A percentile compares a stretch with the other conserved stretches of the same genome.
phyloP scores from a whole-genome alignment of 2,888 invertebrate genomes.

The Amphiduros pacificus region DNA sequence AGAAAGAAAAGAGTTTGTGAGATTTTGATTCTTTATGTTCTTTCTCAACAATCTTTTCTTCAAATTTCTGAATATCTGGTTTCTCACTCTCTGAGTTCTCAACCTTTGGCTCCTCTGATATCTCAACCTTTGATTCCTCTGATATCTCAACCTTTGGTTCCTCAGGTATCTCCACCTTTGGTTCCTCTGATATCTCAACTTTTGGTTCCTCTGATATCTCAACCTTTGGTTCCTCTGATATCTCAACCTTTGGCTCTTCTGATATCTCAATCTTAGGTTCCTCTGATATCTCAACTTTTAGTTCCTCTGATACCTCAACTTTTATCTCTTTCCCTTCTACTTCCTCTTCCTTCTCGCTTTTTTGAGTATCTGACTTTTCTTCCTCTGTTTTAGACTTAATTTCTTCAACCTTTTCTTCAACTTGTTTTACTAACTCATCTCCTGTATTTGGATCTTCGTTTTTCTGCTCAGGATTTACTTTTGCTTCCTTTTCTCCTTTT shows the following conservation, averaged over 20 bases:
- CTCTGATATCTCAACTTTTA: not conserved
- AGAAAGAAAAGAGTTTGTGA: not conserved
- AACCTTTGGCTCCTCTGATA: not conserved
- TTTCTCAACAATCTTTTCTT: conserved; percentile 1
- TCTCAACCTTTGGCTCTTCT: not conserved
- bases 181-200: not conserved
- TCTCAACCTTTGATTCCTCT: not conserved
- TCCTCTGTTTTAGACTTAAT: too few species aligned
- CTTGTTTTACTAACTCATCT: too few species aligned
- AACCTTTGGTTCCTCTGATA: not conserved
- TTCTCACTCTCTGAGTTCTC: not conserved
- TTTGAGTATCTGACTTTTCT: not conserved
- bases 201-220: not conserved
- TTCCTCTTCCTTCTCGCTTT: not conserved
- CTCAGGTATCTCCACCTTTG: not conserved
- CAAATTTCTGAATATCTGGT: not conserved
- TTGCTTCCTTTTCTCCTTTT: not conserved
- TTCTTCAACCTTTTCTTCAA: too few species aligned
- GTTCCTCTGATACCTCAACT: conserved; percentile 1
- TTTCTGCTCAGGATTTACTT: not conserved
- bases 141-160: not conserved
- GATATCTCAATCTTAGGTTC: not conserved
- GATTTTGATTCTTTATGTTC: not conserved
- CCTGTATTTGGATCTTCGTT: not conserved
- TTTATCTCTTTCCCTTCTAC: not conserved